These are phyloP conservation scores for Copidosoma aretas DNA, from an alignment of 2,888 invertebrate genomes.

Conservation along the genomic window DNA sequence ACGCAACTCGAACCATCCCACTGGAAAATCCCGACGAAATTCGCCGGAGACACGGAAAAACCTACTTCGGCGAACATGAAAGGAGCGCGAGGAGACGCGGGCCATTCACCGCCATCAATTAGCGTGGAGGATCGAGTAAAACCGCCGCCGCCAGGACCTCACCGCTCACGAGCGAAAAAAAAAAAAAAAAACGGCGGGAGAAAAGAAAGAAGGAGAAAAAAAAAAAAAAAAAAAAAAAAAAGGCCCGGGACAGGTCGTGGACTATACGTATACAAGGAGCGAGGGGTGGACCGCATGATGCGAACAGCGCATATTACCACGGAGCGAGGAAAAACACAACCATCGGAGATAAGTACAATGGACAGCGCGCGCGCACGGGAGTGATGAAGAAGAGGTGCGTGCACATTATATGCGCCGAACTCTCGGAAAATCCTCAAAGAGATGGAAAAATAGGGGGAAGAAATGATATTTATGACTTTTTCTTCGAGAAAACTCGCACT, in stretches of 20 bases:
- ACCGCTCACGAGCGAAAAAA: background rate
- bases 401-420: background rate
- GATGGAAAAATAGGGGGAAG: background rate
- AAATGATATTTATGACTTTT: conserved; percentile 35
- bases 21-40: background rate
- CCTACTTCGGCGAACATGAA: conserved; percentile 30
- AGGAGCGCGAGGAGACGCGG: conserved; percentile 3
- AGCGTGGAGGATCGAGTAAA: conserved; percentile 35
- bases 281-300: too few relatives aligned
- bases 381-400: too few relatives aligned
- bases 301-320: too few relatives aligned
- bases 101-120: conserved; percentile 7
- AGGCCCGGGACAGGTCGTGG: too few relatives aligned
- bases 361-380: too few relatives aligned
- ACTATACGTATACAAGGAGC: too few relatives aligned
- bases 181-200: background rate
- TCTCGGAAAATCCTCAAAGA: background rate
- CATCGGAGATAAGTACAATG: too few relatives aligned
- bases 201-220: background rate
- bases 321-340: too few relatives aligned
- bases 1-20: conserved; percentile 23
- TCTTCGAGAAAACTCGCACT: conserved; percentile 39
- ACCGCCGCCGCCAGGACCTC: conserved; percentile 11
- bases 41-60: conserved; percentile 4
- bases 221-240: background rate